phyloP scores from a whole-genome alignment of 2,797 vertebrate genomes.

The Platyrinchus mystaceus region DNA sequence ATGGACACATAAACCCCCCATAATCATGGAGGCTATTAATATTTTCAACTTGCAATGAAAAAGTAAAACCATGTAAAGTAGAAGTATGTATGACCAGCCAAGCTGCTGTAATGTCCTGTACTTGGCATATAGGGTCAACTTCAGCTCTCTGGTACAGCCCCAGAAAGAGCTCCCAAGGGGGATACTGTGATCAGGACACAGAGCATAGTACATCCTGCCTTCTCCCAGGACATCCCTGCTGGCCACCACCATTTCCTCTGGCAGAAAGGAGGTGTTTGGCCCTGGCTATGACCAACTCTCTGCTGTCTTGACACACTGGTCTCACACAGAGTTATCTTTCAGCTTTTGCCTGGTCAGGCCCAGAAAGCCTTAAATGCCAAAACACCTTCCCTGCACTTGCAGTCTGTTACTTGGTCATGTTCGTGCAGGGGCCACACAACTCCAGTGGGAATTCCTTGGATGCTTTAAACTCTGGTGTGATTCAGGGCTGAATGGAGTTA shows the following conservation, averaged over 20 bases:
- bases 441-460: not conserved
- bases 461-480: not conserved
- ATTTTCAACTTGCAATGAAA: not conserved
- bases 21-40: not conserved
- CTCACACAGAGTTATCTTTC: not conserved
- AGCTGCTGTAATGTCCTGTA: not conserved
- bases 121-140: not conserved
- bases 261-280: not conserved
- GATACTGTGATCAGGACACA: not conserved
- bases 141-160: not conserved
- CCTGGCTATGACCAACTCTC: not conserved
- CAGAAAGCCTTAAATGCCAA: not conserved
- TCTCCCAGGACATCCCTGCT: not conserved
- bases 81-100: not conserved
- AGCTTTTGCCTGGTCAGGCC: not conserved
- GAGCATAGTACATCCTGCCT: not conserved
- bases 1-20: not conserved
- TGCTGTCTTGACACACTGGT: not conserved
- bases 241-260: not conserved
- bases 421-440: not conserved
- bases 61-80: not conserved
- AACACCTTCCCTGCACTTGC: not conserved
- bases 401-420: not conserved
- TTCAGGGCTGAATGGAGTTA: not conserved
- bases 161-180: not conserved